phyloP scores from a whole-genome alignment of 1,140 invertebrate species.

The Drosophila asahinai region DNA sequence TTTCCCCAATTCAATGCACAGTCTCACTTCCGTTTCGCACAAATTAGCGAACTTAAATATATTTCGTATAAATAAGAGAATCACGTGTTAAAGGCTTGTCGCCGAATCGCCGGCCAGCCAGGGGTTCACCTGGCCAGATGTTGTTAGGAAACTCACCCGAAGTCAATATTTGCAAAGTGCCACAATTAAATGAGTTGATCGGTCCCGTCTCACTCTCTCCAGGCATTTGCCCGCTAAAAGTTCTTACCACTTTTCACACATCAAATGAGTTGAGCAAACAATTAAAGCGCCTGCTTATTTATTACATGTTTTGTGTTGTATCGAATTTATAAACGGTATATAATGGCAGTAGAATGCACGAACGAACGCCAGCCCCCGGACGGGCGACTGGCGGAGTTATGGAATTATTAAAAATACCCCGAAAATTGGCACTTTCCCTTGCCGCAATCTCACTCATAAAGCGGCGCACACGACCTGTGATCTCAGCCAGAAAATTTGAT shows the following conservation, averaged over 20 bases:
- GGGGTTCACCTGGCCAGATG: slow-evolving; percentile 49
- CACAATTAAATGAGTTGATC: slow-evolving; percentile 60
- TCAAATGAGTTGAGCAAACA: slow-evolving; percentile 56
- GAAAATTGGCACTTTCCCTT: slow-evolving; percentile 42
- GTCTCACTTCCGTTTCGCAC: slow-evolving; percentile 47
- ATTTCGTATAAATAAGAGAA: slow-evolving; percentile 48
- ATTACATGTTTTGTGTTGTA: slow-evolving; percentile 10
- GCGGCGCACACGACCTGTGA: slow-evolving; percentile 48
- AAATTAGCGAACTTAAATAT: slow-evolving; percentile 46
- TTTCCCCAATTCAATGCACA: slow-evolving; percentile 19
- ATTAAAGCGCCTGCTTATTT: slow-evolving; percentile 30
- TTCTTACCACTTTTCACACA: slow-evolving; percentile 68
- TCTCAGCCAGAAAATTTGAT: slow-evolving; percentile 20
- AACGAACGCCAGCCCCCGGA: slow-evolving; percentile 15
- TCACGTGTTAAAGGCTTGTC: slow-evolving; percentile 59
- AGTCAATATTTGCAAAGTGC: slow-evolving; percentile 61
- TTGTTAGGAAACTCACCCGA: slow-evolving; percentile 53
- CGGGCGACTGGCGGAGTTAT: slow-evolving; percentile 2
- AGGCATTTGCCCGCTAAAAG: slow-evolving; percentile 47
- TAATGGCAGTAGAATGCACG: slow-evolving; percentile 14
- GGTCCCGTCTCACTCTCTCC: background rate
- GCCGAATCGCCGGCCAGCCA: slow-evolving; percentile 13
- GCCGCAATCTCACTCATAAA: slow-evolving; percentile 38
- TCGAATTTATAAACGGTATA: slow-evolving; percentile 19
- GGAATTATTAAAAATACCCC: slow-evolving; percentile 53